Evolutionary conservation across 2,113 vertebrate genomes (phyloP).

Genomic region (Junco hyemalis): DNA sequence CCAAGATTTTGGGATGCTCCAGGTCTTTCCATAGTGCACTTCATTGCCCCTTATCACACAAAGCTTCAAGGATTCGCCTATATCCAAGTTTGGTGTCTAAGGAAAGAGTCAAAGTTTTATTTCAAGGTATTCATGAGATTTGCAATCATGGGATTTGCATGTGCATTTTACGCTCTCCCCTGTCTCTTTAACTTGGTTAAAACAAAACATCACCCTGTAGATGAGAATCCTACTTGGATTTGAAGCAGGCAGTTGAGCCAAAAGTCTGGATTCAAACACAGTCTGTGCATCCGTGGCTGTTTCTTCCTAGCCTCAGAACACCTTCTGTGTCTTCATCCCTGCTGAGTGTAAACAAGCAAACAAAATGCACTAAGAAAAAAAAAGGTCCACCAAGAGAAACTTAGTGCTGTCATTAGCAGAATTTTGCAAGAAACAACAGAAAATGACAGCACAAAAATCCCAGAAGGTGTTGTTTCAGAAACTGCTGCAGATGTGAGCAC

Average conservation of each 20-base stretch:
- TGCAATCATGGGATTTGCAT: neutral
- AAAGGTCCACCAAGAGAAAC: neutral
- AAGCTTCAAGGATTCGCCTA: neutral
- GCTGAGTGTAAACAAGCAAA: neutral
- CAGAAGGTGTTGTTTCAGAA: neutral
- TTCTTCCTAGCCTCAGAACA: neutral
- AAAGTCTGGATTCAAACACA: neutral
- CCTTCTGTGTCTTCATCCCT: neutral
- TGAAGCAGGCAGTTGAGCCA: neutral
- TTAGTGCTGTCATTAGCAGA: neutral
- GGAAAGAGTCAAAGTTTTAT: neutral
- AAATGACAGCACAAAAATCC: conserved; percentile 24
- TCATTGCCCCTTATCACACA: neutral
- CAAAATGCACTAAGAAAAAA: neutral
- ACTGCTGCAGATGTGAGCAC: neutral
- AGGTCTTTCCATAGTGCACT: neutral
- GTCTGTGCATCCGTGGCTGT: neutral
- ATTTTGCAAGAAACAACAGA: neutral
- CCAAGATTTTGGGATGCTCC: neutral
- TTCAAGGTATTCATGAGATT: neutral
- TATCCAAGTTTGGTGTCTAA: neutral
- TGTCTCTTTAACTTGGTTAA: neutral
- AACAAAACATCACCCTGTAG: neutral
- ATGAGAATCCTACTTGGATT: neutral
- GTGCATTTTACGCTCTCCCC: neutral